A percentile compares a stretch with the other conserved stretches of the same genome.
phyloP scores from a whole-genome alignment of 2,888 invertebrate species.

The Noctua janthe region DNA sequence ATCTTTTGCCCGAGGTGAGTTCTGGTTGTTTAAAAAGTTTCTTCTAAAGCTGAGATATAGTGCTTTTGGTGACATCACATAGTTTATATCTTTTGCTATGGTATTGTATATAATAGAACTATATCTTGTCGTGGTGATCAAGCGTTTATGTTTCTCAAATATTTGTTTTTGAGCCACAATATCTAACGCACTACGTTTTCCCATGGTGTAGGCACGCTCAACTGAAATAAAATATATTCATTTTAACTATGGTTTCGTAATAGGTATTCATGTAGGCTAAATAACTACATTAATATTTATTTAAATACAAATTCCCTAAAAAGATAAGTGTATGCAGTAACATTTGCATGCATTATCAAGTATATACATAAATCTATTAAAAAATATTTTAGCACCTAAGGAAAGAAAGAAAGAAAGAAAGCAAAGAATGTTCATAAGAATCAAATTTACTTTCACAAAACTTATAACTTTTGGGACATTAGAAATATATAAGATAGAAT shows the following conservation, averaged over 20 bases:
- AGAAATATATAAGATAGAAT: conserved; percentile 47
- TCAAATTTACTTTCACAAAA: conserved; percentile 48
- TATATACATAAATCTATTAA: conserved; percentile 48
- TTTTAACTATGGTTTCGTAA: conserved; percentile 46
- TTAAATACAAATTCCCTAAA: conserved; percentile 47
- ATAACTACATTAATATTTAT: conserved; percentile 48
- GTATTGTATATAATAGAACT: conserved; percentile 43
- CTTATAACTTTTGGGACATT: conserved; percentile 46
- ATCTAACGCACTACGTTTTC: conserved; percentile 45
- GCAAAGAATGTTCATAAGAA: conserved; percentile 46
- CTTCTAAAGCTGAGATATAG: conserved; percentile 48
- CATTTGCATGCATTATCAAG: conserved; percentile 48
- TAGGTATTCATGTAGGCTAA: conserved; percentile 49
- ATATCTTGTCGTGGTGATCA: conserved; percentile 44
- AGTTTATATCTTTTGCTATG: conserved; percentile 43
- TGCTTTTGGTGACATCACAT: conserved; percentile 46
- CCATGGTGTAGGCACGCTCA: conserved; percentile 44
- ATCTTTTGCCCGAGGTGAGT: conserved; percentile 38
- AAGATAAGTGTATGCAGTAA: conserved; percentile 47
- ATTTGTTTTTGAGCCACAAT: conserved; percentile 45
- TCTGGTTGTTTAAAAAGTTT: conserved; percentile 47
- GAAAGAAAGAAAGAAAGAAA: conserved; percentile 48
- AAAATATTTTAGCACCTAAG: conserved; percentile 46
- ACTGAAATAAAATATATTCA: conserved; percentile 48
- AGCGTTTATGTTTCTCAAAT: conserved; percentile 43